phyloP scores from a whole-genome alignment of 2,797 vertebrate genomes.

The Ateles fusciceps region DNA sequence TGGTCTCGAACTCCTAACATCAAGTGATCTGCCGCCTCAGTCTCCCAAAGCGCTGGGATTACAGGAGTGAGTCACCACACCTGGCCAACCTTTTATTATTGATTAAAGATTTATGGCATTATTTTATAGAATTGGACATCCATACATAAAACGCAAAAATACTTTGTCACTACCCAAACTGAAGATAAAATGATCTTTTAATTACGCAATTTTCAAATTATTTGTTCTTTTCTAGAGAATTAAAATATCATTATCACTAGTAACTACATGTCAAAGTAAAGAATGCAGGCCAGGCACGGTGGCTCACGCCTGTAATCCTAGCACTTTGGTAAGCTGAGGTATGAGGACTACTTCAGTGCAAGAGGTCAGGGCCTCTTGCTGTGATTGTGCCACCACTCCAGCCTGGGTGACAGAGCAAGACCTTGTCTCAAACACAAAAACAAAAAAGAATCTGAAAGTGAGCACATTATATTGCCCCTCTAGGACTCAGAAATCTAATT shows the following conservation, averaged over 20 bases:
- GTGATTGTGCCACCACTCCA: background rate
- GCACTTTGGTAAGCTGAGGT: background rate
- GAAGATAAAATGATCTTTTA: conserved; percentile 36
- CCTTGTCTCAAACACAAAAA: background rate
- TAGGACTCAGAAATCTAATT: background rate
- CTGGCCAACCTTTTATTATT: background rate
- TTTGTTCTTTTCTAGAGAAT: conserved; percentile 25
- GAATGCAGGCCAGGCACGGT: background rate
- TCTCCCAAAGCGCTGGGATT: too few species aligned
- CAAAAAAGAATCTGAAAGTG: conserved; percentile 57
- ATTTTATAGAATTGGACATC: conserved; percentile 4
- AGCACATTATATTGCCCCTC: conserved; percentile 55
- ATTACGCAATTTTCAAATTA: conserved; percentile 3
- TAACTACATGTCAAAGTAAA: conserved; percentile 68
- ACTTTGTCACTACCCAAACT: background rate
- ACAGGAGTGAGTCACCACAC: too few species aligned
- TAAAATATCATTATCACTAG: conserved; percentile 64
- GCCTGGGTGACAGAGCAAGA: background rate
- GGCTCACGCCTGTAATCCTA: background rate
- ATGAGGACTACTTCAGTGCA: background rate
- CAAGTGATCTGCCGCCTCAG: too few species aligned
- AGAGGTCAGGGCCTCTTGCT: background rate
- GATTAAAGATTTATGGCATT: background rate
- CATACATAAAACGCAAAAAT: conserved; percentile 29
- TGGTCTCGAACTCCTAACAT: too few species aligned